These are phyloP conservation scores for Drosophila anceps DNA, from an alignment of 2,888 invertebrate genomes.

Conservation along the genomic window DNA sequence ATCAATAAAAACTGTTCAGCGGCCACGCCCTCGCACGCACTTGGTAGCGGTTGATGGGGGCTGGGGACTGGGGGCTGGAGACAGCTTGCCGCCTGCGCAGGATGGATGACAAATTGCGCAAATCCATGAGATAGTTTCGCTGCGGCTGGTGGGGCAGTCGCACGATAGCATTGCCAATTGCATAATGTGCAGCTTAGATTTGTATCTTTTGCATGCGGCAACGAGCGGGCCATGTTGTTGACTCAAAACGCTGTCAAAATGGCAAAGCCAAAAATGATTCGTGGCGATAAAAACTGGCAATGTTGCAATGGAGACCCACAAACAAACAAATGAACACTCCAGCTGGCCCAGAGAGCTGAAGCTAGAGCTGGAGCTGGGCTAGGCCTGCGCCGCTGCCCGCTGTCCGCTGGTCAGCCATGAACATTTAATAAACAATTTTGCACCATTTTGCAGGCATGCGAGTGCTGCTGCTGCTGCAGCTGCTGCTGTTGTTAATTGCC, in stretches of 20 bases:
- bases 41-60: constrained; percentile 12
- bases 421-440: constrained; percentile 77
- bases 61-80: constrained; percentile 50
- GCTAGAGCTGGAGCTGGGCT: constrained; percentile 40
- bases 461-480: constrained; percentile 33
- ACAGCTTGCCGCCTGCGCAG: constrained; percentile 35
- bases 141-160: constrained; percentile 49
- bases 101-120: constrained; percentile 83
- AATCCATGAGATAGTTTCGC: constrained; percentile 81
- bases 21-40: constrained; percentile 74
- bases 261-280: constrained; percentile 76
- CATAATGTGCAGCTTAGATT: constrained; percentile 75
- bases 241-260: constrained; percentile 79
- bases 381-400: constrained; percentile 50
- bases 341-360: constrained; percentile 36
- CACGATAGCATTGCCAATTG: constrained; percentile 67
- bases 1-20: constrained; percentile 75
- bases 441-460: constrained; percentile 64
- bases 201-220: constrained; percentile 76
- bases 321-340: constrained; percentile 61
- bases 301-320: constrained; percentile 25
- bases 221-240: constrained; percentile 72
- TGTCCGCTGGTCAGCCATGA: constrained; percentile 54
- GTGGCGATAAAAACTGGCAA: constrained; percentile 65
- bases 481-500: constrained; percentile 66